Base-by-base conservation (phyloP, 2,888 invertebrate genomes). In the Drosophila prolongata region DNA sequence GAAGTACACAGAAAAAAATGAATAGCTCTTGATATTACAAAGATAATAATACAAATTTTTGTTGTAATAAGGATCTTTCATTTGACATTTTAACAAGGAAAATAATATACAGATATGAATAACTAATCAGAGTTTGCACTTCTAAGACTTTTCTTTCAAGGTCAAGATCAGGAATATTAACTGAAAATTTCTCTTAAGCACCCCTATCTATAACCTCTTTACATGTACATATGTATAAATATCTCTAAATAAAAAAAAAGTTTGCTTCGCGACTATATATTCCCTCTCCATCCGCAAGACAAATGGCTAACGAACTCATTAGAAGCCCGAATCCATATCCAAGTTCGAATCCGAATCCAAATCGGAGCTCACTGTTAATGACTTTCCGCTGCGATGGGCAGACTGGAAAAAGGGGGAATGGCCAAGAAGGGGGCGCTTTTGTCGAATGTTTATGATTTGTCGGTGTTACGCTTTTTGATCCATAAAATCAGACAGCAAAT, bases 401-500 rank as follows among this genome's bases (percentile, higher is more conserved):
- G 78, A 11, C 49, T 49, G 34, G 35, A 43, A 37, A 44, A 47
- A 60, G 8, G 14, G 11, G 14, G 16, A 9, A 19, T 30, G 44
- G 24, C 24, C 24, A 24, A 19, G 13, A 14, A 16, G 24, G 3
- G 30, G 35, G 16, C 11, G 49, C 30, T 59, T 76, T 80, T 79
- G 58, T 62, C 53, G 52, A 40, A 38, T 62, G 60, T 66, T 67
- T 62, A 54, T 66, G 55, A 47, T 65, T 65, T 16, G 64, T 71
- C 62, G 57, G 79, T 81, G 87, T 84, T 84, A 84, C 80, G 83
- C 86, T 87, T 77, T 84, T 85, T 85, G 83, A 78, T 84, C 80
- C 81, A 83, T 80, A 83, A 82, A 82, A 83, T 80, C 87, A 80
- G 84, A 61, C 86, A 78, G 77, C 64, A 75, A 70, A 82, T 76